Conservation (phyloP, 2,888 invertebrate genomes). For the Ennomos erosarius region DNA sequence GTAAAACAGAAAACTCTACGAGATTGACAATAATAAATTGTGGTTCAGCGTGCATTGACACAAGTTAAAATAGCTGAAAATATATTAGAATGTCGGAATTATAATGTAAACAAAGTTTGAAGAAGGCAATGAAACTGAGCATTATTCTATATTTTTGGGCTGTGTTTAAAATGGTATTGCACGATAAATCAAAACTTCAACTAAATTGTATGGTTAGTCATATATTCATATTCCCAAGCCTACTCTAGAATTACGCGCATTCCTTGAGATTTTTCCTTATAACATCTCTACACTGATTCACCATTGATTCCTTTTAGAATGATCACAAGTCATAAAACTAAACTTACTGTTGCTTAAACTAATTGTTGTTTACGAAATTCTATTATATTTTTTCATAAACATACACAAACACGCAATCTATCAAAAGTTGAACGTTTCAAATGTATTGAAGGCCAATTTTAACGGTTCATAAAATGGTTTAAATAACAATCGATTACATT, state of each 20-base stretch:
- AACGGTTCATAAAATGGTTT: constrained; percentile 21
- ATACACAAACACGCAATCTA: constrained; percentile 10
- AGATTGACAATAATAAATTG: neutral
- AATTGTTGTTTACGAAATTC: no score
- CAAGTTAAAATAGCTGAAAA: constrained; percentile 6
- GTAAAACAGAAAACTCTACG: no score
- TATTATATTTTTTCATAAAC: neutral
- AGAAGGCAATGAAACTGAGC: neutral
- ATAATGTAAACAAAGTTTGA: constrained; percentile 6
- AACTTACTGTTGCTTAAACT: no score
- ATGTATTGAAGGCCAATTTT: constrained; percentile 15
- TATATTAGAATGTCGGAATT: neutral
- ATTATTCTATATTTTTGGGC: neutral
- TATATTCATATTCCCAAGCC: no score
- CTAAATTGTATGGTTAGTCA: no score
- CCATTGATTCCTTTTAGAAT: no score
- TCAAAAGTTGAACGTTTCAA: constrained; percentile 6
- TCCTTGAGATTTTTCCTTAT: no score
- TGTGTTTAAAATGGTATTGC: neutral
- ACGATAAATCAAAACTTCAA: no score
- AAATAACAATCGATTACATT: constrained; percentile 34
- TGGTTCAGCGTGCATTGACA: neutral
- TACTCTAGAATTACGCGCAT: no score
- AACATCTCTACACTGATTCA: no score
- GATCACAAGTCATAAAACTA: no score